These are phyloP conservation scores for Hydropotes inermis DNA, from an alignment of 2,113 vertebrate species.

Conservation along the genomic window DNA sequence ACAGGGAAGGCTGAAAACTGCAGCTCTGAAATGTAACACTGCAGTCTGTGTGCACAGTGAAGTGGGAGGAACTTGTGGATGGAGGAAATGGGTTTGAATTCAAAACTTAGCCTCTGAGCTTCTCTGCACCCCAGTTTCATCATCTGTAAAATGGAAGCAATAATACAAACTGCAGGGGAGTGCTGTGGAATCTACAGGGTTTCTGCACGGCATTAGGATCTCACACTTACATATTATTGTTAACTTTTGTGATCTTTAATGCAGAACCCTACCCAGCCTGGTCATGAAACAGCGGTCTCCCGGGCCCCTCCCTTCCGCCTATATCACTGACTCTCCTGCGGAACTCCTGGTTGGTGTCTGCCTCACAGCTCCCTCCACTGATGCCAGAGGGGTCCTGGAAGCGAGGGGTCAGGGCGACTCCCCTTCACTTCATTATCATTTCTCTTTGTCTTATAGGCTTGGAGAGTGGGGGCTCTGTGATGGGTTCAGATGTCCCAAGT, in stretches of 20 bases:
- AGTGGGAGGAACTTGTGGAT: neutral
- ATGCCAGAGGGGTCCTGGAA: neutral
- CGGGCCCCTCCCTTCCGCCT: neutral
- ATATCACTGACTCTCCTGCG: neutral
- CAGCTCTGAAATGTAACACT: neutral
- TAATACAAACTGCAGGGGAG: neutral
- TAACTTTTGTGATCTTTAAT: neutral
- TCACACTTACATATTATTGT: neutral
- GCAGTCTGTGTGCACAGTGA: fast-evolving
- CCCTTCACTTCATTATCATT: neutral
- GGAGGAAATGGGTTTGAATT: neutral
- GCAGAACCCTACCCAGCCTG: neutral
- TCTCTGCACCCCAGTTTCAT: neutral
- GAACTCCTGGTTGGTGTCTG: neutral
- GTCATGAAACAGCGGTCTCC: neutral
- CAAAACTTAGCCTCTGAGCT: neutral
- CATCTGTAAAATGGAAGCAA: neutral
- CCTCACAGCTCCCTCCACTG: neutral
- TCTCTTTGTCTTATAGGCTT: neutral
- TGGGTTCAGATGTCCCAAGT: neutral
- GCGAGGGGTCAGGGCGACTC: neutral
- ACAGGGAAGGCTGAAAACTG: neutral
- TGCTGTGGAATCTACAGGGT: neutral
- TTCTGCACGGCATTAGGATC: fast-evolving
- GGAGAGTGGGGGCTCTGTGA: neutral